These are phyloP conservation scores for Sphaeramia orbicularis DNA, from an alignment of 2,797 vertebrate genomes.

Conservation along the genomic window DNA sequence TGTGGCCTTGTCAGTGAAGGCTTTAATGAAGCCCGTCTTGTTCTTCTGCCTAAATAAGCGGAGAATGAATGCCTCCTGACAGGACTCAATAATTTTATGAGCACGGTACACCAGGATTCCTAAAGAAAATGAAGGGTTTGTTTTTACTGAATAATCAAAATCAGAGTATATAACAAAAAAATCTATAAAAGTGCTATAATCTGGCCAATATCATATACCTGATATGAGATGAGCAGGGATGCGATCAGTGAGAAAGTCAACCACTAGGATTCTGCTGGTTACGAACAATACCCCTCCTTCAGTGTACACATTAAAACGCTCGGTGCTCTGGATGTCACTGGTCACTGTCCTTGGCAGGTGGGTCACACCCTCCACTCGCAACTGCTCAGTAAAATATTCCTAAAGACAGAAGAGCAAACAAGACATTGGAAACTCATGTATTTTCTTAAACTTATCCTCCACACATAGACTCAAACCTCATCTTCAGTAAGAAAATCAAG, in stretches of 20 bases:
- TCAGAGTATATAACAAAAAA: neutral
- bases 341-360: conserved; percentile 93
- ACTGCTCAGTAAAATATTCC: conserved; percentile 95
- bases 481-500: too few species aligned
- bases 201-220: conserved; percentile 57
- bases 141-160: neutral
- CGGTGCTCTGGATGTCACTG: conserved; percentile 89
- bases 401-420: conserved; percentile 58
- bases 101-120: conserved; percentile 97
- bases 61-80: conserved; percentile 97
- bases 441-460: neutral
- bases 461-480: neutral
- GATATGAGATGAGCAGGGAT: conserved; percentile 95
- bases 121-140: conserved; percentile 52
- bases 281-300: conserved; percentile 95
- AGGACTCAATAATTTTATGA: conserved; percentile 97
- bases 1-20: conserved; percentile 95
- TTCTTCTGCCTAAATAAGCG: conserved; percentile 98
- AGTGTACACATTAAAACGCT: conserved; percentile 92
- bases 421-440: neutral
- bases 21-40: conserved; percentile 97
- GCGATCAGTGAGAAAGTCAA: conserved; percentile 95
- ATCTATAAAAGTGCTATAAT: neutral
- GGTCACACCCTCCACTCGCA: conserved; percentile 89
- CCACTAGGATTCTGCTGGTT: conserved; percentile 96